Base-by-base conservation (phyloP, 1,140 invertebrate species). In the Heliconius congener region DNA sequence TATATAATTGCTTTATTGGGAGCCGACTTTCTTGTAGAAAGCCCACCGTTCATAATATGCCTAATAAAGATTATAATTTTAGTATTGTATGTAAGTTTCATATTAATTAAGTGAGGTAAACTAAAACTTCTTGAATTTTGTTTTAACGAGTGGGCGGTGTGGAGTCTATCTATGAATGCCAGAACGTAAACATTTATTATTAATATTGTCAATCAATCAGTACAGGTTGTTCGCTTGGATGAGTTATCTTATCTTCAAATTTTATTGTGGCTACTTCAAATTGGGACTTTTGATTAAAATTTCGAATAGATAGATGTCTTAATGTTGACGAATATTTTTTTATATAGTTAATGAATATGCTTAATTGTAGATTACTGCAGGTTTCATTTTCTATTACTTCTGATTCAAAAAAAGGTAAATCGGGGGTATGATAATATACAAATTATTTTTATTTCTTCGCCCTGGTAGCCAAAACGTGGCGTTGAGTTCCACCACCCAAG, bases 1-100 rank as follows among this genome's bases (percentile, higher is more conserved):
- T 86, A 90, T 90, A 87, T 89, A 89, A 93, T 92, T 88, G 87
- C 89, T 91, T 88, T 86, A 90, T 91, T 87, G 84, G 87, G 84
- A 87, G 83, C 86, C 82, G 79, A 90, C 88, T 90, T 92, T 91
- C 90, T 84, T 83, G 82, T 86, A 85, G 82, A 90, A 87, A 86
- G 87, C 83, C 85, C 83, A 84, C 86, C 83, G 84, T 86, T 87
- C 85, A 84, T 90, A 87, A 91, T 87, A 85, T 82, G 73, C 77
- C 74, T 76, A 87, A 86, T 89, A 89, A 91, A 91, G 83, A 90
- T 90, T 82, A 88, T 86, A 79, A 82, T 82, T 70, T 83, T 42
- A 78, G 66, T 86, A 85, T 85, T 84, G 78, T 84, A 78, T 82
- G 78, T 80, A 73, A 76, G 73, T 77, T 81, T 76, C 72, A 60